phyloP scores from a whole-genome alignment of 2,113 vertebrate genomes.

The Hypanus sabinus region DNA sequence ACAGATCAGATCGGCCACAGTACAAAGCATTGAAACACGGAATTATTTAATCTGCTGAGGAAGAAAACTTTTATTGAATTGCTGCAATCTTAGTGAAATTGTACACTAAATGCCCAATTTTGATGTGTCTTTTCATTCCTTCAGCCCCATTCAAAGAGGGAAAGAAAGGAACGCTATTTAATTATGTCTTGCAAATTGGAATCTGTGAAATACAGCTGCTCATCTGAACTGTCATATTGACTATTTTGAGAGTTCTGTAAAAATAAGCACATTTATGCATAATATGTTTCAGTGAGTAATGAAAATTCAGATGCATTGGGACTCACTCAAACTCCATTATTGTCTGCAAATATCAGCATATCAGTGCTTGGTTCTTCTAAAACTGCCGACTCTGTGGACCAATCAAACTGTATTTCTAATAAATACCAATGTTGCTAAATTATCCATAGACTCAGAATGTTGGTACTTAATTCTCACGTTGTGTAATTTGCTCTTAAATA shows the following conservation, averaged over 20 bases:
- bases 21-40: not conserved
- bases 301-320: not conserved
- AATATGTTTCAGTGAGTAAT: not conserved
- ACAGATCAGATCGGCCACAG: not conserved
- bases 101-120: not conserved
- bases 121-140: not conserved
- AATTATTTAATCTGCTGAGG: not conserved
- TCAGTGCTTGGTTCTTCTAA: not conserved
- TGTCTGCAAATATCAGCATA: not conserved
- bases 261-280: not conserved
- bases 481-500: not conserved
- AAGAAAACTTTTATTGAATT: constrained; percentile 15
- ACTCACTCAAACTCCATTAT: not conserved
- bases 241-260: not conserved
- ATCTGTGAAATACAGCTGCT: not conserved
- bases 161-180: not conserved
- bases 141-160: not conserved
- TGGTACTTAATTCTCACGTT: not conserved
- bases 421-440: not conserved
- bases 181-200: not conserved
- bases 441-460: not conserved
- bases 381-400: not conserved
- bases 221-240: not conserved
- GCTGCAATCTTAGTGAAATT: not conserved
- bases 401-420: not conserved